phyloP scores from a whole-genome alignment of 2,797 vertebrate species.

The Sandelia bainsii region DNA sequence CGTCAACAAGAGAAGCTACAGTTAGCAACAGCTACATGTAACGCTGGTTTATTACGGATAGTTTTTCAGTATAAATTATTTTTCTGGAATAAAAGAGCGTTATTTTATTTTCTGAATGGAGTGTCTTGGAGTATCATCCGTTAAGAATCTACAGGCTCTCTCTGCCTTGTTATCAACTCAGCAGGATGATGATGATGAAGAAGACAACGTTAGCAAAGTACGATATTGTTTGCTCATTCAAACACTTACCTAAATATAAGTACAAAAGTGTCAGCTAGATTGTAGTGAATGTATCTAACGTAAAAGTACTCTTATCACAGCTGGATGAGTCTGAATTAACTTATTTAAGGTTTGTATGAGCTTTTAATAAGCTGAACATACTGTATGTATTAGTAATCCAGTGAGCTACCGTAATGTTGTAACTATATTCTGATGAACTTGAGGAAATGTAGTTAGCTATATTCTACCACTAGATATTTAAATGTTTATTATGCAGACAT shows the following conservation, averaged over 20 bases:
- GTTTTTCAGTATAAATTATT: not conserved
- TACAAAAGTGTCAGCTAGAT: not conserved
- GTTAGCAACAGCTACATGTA: not conserved
- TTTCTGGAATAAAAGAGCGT: not conserved
- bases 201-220: slow-evolving; percentile 60
- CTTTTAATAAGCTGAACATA: too few species aligned
- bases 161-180: slow-evolving; percentile 69
- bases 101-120: slow-evolving; percentile 63
- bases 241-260: not conserved
- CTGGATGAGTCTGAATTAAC: too few species aligned
- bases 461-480: not conserved
- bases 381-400: too few species aligned
- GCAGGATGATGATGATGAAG: slow-evolving; percentile 57
- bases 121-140: slow-evolving; percentile 48
- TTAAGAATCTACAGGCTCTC: slow-evolving; percentile 70
- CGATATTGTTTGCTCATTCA: slow-evolving; percentile 7
- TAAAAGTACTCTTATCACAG: too few species aligned
- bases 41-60: not conserved
- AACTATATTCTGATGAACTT: not conserved
- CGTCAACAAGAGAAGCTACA: slow-evolving; percentile 36
- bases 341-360: too few species aligned
- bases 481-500: not conserved
- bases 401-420: not conserved
- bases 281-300: too few species aligned
- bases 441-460: not conserved